Evolutionary conservation across 2,888 invertebrate species (phyloP).

Genomic region (Habrosyne pyritoides): DNA sequence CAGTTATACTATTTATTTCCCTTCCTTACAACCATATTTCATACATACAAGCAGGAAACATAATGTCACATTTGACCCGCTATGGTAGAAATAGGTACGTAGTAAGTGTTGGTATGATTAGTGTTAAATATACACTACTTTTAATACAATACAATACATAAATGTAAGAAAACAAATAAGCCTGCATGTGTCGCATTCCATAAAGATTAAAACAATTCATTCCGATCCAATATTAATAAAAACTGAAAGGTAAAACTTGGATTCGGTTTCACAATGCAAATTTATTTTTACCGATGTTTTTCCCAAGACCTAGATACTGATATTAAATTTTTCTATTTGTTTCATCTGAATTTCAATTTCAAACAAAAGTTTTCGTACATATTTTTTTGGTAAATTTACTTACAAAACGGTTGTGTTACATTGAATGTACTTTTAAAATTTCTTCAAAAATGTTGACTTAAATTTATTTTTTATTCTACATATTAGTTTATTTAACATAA

Average conservation of each 20-base stretch:
- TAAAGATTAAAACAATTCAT: background rate
- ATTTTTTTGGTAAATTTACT: background rate
- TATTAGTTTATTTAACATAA: too few relatives aligned
- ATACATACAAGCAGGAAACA: too few relatives aligned
- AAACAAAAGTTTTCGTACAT: conserved; percentile 7
- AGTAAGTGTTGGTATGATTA: too few relatives aligned
- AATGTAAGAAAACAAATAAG: background rate
- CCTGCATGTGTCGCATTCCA: background rate
- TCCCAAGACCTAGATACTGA: background rate
- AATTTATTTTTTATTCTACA: too few relatives aligned
- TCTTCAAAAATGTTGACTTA: too few relatives aligned
- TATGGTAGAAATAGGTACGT: too few relatives aligned
- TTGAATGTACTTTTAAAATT: too few relatives aligned
- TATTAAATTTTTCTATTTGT: conserved; percentile 15
- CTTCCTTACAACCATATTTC: too few relatives aligned
- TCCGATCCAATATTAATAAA: background rate
- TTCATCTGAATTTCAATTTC: conserved; percentile 20
- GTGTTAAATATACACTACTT: too few relatives aligned
- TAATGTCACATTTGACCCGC: too few relatives aligned
- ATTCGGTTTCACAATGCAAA: background rate
- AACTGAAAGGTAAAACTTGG: background rate
- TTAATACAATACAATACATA: background rate
- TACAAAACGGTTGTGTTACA: too few relatives aligned
- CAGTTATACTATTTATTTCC: too few relatives aligned
- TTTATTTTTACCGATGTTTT: background rate